Conservation (phyloP, 2,888 invertebrate species). For the Aspidiotus destructor region DNA sequence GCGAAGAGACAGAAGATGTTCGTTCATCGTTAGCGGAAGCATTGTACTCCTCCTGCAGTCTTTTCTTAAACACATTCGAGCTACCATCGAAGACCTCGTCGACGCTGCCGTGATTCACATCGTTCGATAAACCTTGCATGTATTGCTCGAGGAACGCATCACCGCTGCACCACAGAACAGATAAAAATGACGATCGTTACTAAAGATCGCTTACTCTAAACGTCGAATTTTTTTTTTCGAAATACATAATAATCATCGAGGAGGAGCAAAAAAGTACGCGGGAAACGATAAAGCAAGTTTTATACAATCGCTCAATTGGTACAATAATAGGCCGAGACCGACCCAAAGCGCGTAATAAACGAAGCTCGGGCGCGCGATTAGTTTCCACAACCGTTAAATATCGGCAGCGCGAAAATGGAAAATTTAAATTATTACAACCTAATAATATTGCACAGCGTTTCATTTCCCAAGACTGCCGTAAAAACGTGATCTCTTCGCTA, state of each 20-base stretch:
- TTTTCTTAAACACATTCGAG: conserved; percentile 42
- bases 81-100: conserved; percentile 42
- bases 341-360: no score
- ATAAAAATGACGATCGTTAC: neutral
- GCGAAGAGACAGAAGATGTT: conserved; percentile 31
- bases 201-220: neutral
- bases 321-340: no score
- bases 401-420: conserved; percentile 15
- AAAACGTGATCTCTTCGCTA: conserved; percentile 26
- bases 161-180: conserved; percentile 53
- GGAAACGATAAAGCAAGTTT: no score
- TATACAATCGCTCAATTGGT: no score
- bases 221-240: no score
- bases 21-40: conserved; percentile 31
- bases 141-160: conserved; percentile 66
- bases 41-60: conserved; percentile 29
- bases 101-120: conserved; percentile 43
- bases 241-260: no score
- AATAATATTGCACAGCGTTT: conserved; percentile 26
- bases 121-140: conserved; percentile 50
- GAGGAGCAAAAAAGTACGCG: no score
- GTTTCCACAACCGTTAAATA: no score
- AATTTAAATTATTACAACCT: conserved; percentile 30
- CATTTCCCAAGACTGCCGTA: conserved; percentile 32
- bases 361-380: no score